phyloP scores from a whole-genome alignment of 2,797 vertebrate genomes.

The Limosa lapponica region DNA sequence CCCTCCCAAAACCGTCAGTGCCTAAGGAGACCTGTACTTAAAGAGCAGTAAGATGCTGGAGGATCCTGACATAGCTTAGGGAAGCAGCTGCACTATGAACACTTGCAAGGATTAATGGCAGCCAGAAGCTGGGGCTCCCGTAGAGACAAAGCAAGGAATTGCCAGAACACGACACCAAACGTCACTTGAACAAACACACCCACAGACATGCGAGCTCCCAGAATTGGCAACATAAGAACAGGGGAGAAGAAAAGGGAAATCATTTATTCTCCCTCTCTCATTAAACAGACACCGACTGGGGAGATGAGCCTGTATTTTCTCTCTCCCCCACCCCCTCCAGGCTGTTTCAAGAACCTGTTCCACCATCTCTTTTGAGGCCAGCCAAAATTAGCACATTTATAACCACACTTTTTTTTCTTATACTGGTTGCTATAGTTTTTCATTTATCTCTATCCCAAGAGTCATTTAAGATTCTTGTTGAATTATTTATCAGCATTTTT shows the following conservation, averaged over 20 bases:
- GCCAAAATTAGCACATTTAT: conserved; percentile 44
- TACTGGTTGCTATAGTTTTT: conserved; percentile 16
- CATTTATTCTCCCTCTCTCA: neutral
- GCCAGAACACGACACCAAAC: neutral
- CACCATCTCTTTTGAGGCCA: neutral
- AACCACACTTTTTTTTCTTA: neutral
- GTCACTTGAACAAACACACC: neutral
- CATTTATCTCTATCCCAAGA: conserved; percentile 35
- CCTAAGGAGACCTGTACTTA: neutral
- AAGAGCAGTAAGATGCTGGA: neutral
- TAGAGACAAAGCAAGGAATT: neutral
- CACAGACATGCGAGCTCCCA: neutral
- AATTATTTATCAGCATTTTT: conserved; percentile 59
- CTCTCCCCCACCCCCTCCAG: neutral
- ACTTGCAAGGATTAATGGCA: neutral
- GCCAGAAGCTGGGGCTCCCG: neutral
- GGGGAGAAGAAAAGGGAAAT: neutral
- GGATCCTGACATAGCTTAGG: neutral
- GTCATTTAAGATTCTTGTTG: neutral
- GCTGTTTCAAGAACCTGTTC: neutral
- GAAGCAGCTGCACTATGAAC: neutral
- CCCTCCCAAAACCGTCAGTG: neutral
- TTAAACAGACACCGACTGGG: neutral
- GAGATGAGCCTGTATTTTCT: neutral
- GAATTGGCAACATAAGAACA: neutral